These are phyloP conservation scores for Gadus chalcogrammus DNA, from an alignment of 2,113 vertebrate species.

Conservation along the genomic window DNA sequence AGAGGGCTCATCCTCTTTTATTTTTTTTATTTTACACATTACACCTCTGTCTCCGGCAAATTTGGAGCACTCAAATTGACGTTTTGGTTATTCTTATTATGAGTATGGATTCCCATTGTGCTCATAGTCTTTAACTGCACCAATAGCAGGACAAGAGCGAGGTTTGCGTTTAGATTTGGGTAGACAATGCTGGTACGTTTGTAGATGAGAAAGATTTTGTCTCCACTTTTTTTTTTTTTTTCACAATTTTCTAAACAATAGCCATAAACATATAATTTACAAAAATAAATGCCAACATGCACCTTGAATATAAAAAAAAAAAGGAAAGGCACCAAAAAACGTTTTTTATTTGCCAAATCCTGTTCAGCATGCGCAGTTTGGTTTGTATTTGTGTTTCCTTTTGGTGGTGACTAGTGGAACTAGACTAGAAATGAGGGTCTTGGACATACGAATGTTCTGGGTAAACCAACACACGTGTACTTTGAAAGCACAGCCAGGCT, in stretches of 20 bases:
- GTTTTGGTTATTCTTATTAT: conserved; percentile 45
- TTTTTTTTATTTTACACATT: conserved; percentile 18
- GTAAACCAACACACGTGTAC: conserved; percentile 92
- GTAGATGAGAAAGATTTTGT: conserved; percentile 89
- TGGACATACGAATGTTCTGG: conserved; percentile 99
- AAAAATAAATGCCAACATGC: conserved; percentile 85
- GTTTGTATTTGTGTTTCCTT: conserved; percentile 48
- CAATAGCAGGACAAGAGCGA: conserved; percentile 52
- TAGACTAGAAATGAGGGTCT: conserved; percentile 85
- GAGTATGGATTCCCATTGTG: not conserved
- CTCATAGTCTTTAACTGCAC: not conserved
- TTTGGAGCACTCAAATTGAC: conserved; percentile 51
- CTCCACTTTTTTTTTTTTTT: conserved; percentile 54
- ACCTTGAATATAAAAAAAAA: conserved; percentile 88
- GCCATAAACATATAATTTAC: conserved; percentile 97
- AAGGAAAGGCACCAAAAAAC: conserved; percentile 66
- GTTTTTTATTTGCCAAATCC: conserved; percentile 81
- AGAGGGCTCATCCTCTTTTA: conserved; percentile 13
- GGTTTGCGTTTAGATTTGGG: conserved; percentile 56
- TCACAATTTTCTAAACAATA: conserved; percentile 72
- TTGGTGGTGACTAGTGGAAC: conserved; percentile 89
- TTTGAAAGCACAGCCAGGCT: conserved; percentile 91
- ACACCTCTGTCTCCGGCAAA: conserved; percentile 54
- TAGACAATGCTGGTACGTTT: conserved; percentile 83
- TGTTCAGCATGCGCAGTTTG: conserved; percentile 85